phyloP scores from a whole-genome alignment of 2,797 vertebrate genomes.

The Novumbra hubbsi region DNA sequence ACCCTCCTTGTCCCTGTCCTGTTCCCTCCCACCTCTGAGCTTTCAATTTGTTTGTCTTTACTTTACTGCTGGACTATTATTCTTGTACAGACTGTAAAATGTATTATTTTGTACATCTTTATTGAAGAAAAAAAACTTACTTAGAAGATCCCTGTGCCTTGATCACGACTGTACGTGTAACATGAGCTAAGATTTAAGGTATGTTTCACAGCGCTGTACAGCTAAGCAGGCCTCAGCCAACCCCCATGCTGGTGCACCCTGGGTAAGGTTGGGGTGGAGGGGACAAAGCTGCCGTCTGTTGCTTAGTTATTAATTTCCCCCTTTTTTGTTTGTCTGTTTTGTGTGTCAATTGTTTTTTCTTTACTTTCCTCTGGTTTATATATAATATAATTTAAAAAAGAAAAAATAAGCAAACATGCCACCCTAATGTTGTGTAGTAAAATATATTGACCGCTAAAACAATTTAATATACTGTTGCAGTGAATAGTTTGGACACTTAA shows the following conservation, averaged over 20 bases:
- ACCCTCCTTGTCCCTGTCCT: slow-evolving; percentile 19
- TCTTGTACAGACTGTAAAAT: slow-evolving; percentile 90
- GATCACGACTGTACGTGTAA: slow-evolving; percentile 84
- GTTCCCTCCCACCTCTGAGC: slow-evolving; percentile 42
- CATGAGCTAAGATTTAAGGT: slow-evolving; percentile 83
- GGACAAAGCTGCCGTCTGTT: slow-evolving; percentile 80
- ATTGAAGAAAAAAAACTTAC: slow-evolving; percentile 80
- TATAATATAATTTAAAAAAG: slow-evolving; percentile 75
- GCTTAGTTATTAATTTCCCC: slow-evolving; percentile 73
- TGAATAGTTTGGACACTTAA: no score
- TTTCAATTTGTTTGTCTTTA: slow-evolving; percentile 70
- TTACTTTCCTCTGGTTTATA: slow-evolving; percentile 69
- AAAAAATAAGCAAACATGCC: slow-evolving; percentile 58
- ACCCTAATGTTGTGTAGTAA: slow-evolving; percentile 80
- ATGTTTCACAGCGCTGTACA: slow-evolving; percentile 84
- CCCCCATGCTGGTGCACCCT: slow-evolving; percentile 60
- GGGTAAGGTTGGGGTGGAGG: slow-evolving; percentile 32
- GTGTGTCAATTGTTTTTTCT: slow-evolving; percentile 61
- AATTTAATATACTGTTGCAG: slow-evolving; percentile 59
- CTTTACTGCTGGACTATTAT: slow-evolving; percentile 84
- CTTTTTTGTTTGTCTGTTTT: slow-evolving; percentile 55
- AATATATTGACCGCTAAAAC: slow-evolving; percentile 69
- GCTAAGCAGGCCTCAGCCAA: slow-evolving; percentile 78
- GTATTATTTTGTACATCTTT: slow-evolving; percentile 90
- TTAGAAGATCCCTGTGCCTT: slow-evolving; percentile 86